Evolutionary conservation across 2,888 invertebrate species (phyloP).

Genomic region (Troglohyphantes excavatus): DNA sequence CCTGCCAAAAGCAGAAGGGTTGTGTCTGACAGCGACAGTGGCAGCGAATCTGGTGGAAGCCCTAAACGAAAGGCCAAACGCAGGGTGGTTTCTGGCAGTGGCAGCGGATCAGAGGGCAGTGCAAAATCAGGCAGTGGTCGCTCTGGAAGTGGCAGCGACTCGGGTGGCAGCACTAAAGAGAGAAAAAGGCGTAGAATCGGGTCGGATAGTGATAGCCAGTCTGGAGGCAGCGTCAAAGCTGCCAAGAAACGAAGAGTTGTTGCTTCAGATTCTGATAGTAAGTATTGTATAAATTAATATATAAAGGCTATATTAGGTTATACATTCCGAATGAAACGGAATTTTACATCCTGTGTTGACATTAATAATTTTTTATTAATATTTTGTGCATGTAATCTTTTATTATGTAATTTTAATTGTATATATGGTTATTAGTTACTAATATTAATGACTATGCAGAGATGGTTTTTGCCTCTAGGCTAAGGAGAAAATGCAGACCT

Average conservation of each 20-base stretch:
- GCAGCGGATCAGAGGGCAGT: slow-evolving; percentile 62
- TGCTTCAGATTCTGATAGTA: not conserved
- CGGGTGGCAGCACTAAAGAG: slow-evolving; percentile 19
- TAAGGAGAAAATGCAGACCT: too few relatives aligned
- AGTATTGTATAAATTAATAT: not conserved
- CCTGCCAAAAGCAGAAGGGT: slow-evolving; percentile 34
- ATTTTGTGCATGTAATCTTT: too few relatives aligned
- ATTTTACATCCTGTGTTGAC: too few relatives aligned
- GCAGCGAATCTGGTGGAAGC: slow-evolving; percentile 12
- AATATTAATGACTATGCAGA: too few relatives aligned
- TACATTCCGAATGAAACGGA: too few relatives aligned
- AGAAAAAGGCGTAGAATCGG: slow-evolving; percentile 39
- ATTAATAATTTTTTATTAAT: too few relatives aligned
- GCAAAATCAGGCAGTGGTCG: slow-evolving; percentile 31
- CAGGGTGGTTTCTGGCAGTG: slow-evolving; percentile 62
- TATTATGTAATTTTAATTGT: too few relatives aligned
- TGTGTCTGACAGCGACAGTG: slow-evolving; percentile 72
- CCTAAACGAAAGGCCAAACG: slow-evolving; percentile 13
- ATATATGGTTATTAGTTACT: too few relatives aligned
- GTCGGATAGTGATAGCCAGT: slow-evolving; percentile 50
- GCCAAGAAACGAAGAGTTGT: not conserved
- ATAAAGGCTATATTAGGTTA: too few relatives aligned
- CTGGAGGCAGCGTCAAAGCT: not conserved
- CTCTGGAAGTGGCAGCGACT: slow-evolving; percentile 70
- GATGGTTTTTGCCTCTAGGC: too few relatives aligned